phyloP scores from a whole-genome alignment of 1,140 invertebrate genomes.

The Tigriopus japonicus region DNA sequence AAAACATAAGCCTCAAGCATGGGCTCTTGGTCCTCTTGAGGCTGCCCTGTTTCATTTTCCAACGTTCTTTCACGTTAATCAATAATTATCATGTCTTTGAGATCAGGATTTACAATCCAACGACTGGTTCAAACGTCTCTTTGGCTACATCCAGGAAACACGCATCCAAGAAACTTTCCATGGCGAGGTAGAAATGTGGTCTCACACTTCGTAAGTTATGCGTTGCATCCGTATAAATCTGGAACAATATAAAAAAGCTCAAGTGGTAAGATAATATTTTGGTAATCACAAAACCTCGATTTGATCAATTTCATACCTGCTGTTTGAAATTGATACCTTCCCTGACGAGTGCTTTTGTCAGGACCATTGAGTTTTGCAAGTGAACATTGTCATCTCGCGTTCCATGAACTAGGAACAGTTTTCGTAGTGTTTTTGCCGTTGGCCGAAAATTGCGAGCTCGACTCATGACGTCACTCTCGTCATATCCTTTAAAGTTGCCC shows the following conservation, averaged over 20 bases:
- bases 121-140: background rate
- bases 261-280: no score
- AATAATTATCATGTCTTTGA: no score
- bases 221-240: slow-evolving; percentile 78
- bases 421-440: slow-evolving; percentile 37
- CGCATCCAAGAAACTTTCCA: slow-evolving; percentile 75
- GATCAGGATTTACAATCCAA: no score
- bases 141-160: slow-evolving; percentile 46
- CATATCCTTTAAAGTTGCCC: slow-evolving; percentile 75
- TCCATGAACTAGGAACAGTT: slow-evolving; percentile 70
- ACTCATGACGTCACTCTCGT: slow-evolving; percentile 62
- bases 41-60: no score
- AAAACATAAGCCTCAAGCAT: no score
- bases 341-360: slow-evolving; percentile 59
- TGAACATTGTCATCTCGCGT: slow-evolving; percentile 80
- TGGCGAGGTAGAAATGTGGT: slow-evolving; percentile 62
- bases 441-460: slow-evolving; percentile 47
- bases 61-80: no score
- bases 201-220: slow-evolving; percentile 59
- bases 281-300: no score
- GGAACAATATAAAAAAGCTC: background rate
- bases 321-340: slow-evolving; percentile 67
- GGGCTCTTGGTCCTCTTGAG: no score
- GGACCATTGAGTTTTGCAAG: slow-evolving; percentile 74
- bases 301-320: slow-evolving; percentile 41